Base-by-base conservation (phyloP, 1,140 invertebrate genomes). In the Zaprionus vittiger region DNA sequence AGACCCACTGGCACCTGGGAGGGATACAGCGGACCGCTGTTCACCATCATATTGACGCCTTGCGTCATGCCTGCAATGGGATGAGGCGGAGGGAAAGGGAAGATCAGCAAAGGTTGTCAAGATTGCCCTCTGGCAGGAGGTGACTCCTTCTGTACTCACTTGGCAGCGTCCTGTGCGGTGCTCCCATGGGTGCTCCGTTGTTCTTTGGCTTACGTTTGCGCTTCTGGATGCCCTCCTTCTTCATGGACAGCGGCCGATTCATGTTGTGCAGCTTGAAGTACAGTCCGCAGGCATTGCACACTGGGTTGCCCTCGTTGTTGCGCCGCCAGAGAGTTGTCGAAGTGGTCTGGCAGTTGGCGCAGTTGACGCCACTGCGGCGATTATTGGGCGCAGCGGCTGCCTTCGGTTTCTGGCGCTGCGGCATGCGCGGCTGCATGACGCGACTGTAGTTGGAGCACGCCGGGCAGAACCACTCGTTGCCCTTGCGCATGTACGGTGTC, bases 191-290 rank as follows among this genome's bases (percentile, higher is more conserved):
- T 79, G 67, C 91, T 41, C 85, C 94, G 52, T 94, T 95, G 68
- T 95, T 95, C 93, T 98, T 98, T 5, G 97, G 97, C 93, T 98
- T 98, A 59, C 98, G 94, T 91, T 99, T 99, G 52, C 98, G 94
- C 14, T 98, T 99, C 94, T 98, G 96, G 87, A 99, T 99, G 55
- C 95, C 96, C 82, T 99, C 98, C 93, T 99, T 99, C 93, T 98
- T 98, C 98, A 99, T 99, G 6, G 98, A 95, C n/a, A 96, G 90
- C 1, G 98, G 98, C 24, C 97, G 94, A 83, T 96, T 96, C 81
- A 99, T 96, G 68, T 95, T 95, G 93, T 99, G 98, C 71, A 99
- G 93, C 93, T 99, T 99, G 93, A 93, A 98, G 94, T 99, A 99
- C 5, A 99, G 95, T 2, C 98, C 98, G 92, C 98, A 99, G 5